Evolutionary conservation across 1,140 invertebrate species (phyloP), one percentile per base, ranked within the genome.

Genomic region (Ctenoplectra terminalis): DNA sequence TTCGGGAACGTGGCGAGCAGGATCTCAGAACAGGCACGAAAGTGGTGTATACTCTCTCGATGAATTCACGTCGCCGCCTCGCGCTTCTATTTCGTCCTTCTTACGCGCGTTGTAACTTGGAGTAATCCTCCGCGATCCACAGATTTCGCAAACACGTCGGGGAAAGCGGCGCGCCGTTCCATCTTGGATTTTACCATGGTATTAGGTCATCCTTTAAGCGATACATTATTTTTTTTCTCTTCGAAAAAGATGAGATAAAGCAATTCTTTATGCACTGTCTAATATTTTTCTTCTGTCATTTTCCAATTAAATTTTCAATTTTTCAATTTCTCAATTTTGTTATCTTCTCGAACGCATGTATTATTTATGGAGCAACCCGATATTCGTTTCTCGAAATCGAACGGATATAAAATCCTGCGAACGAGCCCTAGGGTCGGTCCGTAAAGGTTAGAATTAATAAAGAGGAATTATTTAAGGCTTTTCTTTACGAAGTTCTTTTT

Each of bases 11-110:
- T 15, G 37, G 48, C 46, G 67, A 83, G 34, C 66, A 84, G 73
- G 81, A 78, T 83, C 82, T 84, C 29, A 78, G 58, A 50, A 54
- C 81, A 52, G 34, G 37, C 64, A 83, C 46, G 82, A 83, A 70
- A 84, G 83, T 81, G 43, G 60, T 63, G 20, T 48, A 13, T 61
- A 50, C 70, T 72, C 37, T 58, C 52, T 43, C 70, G 26, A 58
- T 58, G 37, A 26, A 72, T 31, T 56, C 17, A 11, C 4, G 11
- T 58, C 37, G n/a, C 9, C 52, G 23, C n/a, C 17, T n/a, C 20
- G 13, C 20, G 20, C 43, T 69, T 70, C 67, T 70, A 15, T 70
- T 52, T 37, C 29, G 13, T 70, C 31, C 20, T 70, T 70, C 23
- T 50, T 70, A 70, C n/a, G 37, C 23, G 23, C 31, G 46, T 70